Conservation (phyloP, 2,113 vertebrate genomes). For the Brachyhypopomus gauderio region DNA sequence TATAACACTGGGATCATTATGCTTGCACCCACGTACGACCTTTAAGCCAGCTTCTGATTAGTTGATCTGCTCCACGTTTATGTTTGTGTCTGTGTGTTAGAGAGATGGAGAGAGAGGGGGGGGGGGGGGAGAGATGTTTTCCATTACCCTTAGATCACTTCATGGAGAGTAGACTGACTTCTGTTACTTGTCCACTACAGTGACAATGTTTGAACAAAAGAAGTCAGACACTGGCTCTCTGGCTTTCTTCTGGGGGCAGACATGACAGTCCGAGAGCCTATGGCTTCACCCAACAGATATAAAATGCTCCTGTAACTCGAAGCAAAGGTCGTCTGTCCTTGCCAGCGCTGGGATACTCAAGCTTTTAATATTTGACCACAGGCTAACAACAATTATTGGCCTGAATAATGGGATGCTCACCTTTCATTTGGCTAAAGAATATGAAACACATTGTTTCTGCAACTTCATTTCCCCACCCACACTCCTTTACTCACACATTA, state of each 20-base stretch:
- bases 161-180: not conserved
- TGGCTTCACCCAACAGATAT: slow-evolving; percentile 21
- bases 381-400: slow-evolving; percentile 35
- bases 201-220: slow-evolving; percentile 16
- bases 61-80: slow-evolving; percentile 17
- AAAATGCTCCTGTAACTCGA: slow-evolving; percentile 34
- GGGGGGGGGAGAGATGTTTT: not conserved
- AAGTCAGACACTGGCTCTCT: not conserved
- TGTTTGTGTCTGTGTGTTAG: slow-evolving; percentile 4
- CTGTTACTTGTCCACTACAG: not conserved
- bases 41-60: slow-evolving; percentile 60
- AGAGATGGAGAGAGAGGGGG: not conserved
- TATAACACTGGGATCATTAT: slow-evolving; percentile 55
- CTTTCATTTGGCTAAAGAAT: slow-evolving; percentile 8
- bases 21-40: slow-evolving; percentile 67
- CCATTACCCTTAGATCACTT: slow-evolving; percentile 7
- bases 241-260: not conserved
- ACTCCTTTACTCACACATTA: not conserved
- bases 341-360: not conserved
- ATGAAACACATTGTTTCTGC: slow-evolving; percentile 2
- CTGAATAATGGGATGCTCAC: slow-evolving; percentile 8
- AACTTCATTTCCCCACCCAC: not conserved
- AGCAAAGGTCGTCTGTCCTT: slow-evolving; percentile 22
- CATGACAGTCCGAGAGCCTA: not conserved
- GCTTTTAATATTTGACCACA: slow-evolving; percentile 34